These are phyloP conservation scores for Diceros bicornis DNA, from an alignment of 2,797 vertebrate species.

Conservation along the genomic window DNA sequence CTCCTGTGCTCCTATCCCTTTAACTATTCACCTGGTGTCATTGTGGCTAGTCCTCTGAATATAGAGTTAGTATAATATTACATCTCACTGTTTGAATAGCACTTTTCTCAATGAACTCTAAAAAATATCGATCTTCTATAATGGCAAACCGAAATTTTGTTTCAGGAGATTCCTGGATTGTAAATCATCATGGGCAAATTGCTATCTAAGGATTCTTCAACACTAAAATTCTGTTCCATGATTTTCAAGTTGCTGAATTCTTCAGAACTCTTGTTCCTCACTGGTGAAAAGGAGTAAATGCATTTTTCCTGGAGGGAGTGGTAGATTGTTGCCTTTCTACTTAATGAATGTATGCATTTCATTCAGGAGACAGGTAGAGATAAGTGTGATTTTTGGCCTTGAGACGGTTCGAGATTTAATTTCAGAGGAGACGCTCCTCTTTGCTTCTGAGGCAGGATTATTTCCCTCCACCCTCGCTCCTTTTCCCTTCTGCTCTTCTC, in stretches of 20 bases:
- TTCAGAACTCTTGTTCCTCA: background rate
- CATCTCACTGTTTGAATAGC: background rate
- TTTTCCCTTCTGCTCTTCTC: background rate
- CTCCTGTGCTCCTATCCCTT: background rate
- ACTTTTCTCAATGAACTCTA: conserved; percentile 3
- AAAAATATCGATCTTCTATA: background rate
- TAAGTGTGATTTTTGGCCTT: background rate
- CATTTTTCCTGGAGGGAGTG: background rate
- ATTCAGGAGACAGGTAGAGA: background rate
- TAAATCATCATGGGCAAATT: background rate
- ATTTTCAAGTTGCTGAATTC: background rate
- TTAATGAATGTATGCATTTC: background rate
- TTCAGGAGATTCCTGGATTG: background rate
- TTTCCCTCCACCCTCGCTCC: background rate
- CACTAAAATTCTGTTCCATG: background rate
- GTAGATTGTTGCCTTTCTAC: background rate
- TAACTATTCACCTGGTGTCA: background rate
- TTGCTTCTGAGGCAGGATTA: background rate
- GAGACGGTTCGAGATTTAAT: background rate
- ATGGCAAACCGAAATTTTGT: background rate
- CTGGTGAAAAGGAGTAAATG: background rate
- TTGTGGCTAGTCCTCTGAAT: background rate
- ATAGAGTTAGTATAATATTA: background rate
- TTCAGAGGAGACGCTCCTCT: background rate
- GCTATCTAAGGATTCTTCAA: background rate